phyloP scores from a whole-genome alignment of 2,113 vertebrate genomes.

The Hippoglossus stenolepis region DNA sequence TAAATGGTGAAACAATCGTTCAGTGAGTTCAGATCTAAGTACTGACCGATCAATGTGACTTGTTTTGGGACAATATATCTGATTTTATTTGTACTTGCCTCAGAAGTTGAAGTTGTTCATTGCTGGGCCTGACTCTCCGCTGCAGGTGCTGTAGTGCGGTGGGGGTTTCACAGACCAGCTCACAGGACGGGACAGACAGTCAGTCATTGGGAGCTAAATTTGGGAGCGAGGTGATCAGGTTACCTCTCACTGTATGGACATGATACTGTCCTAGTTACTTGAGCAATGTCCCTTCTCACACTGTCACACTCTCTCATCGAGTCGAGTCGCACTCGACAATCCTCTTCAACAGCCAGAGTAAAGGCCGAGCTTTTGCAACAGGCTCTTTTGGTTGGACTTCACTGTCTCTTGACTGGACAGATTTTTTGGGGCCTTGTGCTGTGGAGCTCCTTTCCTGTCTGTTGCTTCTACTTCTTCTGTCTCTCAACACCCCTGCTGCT shows the following conservation, averaged over 20 bases:
- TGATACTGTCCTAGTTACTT: slow-evolving; percentile 80
- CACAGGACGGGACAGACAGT: slow-evolving; percentile 60
- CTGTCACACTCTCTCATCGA: slow-evolving; percentile 49
- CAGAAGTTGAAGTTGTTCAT: slow-evolving; percentile 9
- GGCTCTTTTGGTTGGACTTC: neutral
- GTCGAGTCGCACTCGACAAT: slow-evolving; percentile 44
- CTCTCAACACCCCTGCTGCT: slow-evolving; percentile 15
- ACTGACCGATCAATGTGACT: neutral
- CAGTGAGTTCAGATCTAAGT: no score
- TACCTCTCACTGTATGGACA: slow-evolving; percentile 80
- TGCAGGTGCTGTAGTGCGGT: slow-evolving; percentile 33
- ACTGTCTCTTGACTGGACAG: slow-evolving; percentile 19
- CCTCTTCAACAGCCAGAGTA: slow-evolving; percentile 23
- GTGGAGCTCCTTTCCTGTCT: slow-evolving; percentile 5
- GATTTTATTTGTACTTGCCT: neutral
- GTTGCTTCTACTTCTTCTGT: slow-evolving; percentile 8
- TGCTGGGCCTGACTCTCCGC: slow-evolving; percentile 32
- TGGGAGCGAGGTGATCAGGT: slow-evolving; percentile 86
- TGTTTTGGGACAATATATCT: no score
- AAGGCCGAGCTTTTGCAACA: slow-evolving; percentile 3
- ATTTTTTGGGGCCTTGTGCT: slow-evolving; percentile 12
- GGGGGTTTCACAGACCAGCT: slow-evolving; percentile 53
- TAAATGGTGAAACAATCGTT: no score
- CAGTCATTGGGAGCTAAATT: slow-evolving; percentile 83
- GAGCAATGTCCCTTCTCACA: slow-evolving; percentile 69